A percentile compares a stretch with the other conserved stretches of the same genome.
These are phyloP conservation scores for Drosophila flavopinicola DNA, from an alignment of 2,888 invertebrate genomes.

Conservation along the genomic window DNA sequence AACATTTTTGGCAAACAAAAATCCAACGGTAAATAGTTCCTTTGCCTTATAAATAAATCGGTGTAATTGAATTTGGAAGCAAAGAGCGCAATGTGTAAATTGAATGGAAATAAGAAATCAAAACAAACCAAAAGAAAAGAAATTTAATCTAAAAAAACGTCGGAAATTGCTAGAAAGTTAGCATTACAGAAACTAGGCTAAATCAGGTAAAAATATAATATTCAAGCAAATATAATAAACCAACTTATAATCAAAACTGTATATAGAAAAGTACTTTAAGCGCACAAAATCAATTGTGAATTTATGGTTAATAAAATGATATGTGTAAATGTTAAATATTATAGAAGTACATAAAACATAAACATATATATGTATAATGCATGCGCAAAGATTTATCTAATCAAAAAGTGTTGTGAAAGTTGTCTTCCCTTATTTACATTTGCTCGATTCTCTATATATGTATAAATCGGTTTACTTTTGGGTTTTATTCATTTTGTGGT, in stretches of 20 bases:
- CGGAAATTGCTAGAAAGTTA: background rate
- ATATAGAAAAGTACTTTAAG: conserved; percentile 37
- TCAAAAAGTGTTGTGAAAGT: conserved; percentile 80
- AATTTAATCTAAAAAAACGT: background rate
- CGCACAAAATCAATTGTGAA: conserved; percentile 51
- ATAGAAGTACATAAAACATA: conserved; percentile 6
- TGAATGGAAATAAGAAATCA: conserved; percentile 10
- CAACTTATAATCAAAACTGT: conserved; percentile 41
- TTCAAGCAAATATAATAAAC: background rate
- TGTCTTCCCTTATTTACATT: conserved; percentile 73
- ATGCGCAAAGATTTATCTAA: conserved; percentile 64
- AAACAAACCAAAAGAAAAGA: background rate
- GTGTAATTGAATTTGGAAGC: conserved; percentile 43
- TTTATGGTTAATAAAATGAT: conserved; percentile 54
- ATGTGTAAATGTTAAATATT: conserved; percentile 58
- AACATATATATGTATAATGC: conserved; percentile 36
- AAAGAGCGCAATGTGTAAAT: conserved; percentile 45
- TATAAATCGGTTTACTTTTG: conserved; percentile 1
- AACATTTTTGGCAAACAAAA: conserved; percentile 79
- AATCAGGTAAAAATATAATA: conserved; percentile 10
- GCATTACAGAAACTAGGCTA: conserved; percentile 13
- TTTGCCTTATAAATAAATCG: conserved; percentile 72
- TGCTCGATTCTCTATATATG: conserved; percentile 26
- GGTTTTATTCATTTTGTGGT: conserved; percentile 16
- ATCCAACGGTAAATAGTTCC: conserved; percentile 83